Percentiles rank a stretch among this genome's conserved stretches.
Evolutionary conservation across 1,140 invertebrate genomes (phyloP).

Genomic region (Drosophila setifemur): DNA sequence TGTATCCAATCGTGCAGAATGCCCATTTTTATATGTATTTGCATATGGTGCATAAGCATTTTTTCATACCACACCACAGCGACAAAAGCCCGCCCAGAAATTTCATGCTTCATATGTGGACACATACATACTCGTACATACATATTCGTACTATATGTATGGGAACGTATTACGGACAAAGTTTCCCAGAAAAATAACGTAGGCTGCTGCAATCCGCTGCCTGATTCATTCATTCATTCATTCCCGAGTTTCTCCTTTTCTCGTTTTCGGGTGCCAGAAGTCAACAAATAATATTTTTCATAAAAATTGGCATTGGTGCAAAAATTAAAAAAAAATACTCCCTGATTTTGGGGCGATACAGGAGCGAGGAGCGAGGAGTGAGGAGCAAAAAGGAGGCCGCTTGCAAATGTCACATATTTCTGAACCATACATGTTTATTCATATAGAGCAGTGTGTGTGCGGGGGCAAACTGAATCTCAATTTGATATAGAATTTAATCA

Average conservation of each 20-base stretch:
- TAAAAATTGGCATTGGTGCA: conserved; percentile 59
- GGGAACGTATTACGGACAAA: conserved; percentile 50
- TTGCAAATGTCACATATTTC: conserved; percentile 8
- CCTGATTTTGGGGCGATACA: background rate
- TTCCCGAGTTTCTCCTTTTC: conserved; percentile 22
- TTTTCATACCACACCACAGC: conserved; percentile 48
- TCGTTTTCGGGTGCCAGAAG: conserved; percentile 57
- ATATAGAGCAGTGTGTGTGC: background rate
- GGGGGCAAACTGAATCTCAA: conserved; percentile 58
- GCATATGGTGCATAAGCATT: conserved; percentile 76
- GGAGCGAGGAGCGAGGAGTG: background rate
- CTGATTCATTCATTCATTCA: conserved; percentile 40
- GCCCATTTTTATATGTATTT: conserved; percentile 71
- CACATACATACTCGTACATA: background rate
- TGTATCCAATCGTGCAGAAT: conserved; percentile 72
- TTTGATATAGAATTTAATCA: conserved; percentile 68
- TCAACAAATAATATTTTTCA: conserved; percentile 80
- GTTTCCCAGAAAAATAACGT: conserved; percentile 40
- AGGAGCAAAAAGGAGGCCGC: conserved; percentile 4
- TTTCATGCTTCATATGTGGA: conserved; percentile 13
- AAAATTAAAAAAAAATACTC: conserved; percentile 74
- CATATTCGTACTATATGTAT: background rate
- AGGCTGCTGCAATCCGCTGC: background rate
- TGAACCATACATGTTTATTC: background rate
- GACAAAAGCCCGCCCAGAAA: conserved; percentile 6